A percentile compares a stretch with the other conserved stretches of the same genome.
Evolutionary conservation across 2,888 invertebrate species (phyloP).

Genomic region (Homarus gammarus): DNA sequence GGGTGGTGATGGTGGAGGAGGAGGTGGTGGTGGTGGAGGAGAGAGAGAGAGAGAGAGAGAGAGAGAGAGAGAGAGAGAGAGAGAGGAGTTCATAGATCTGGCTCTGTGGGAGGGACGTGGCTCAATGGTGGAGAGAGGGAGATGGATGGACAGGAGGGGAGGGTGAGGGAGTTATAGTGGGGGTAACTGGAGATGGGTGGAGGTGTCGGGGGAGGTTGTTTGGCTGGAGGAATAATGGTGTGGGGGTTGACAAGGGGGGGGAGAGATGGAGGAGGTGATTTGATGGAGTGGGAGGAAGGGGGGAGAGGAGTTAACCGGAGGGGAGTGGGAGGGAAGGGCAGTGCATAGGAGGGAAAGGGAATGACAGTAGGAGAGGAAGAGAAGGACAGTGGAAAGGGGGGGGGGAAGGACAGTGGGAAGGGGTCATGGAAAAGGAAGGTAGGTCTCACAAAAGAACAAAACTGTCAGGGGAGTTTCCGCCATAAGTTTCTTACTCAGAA

Average conservation of each 20-base stretch:
- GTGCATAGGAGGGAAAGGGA: neutral
- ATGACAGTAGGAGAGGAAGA: conserved; percentile 13
- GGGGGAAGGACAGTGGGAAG: too few relatives aligned
- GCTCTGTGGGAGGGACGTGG: too few relatives aligned
- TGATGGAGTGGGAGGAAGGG: neutral
- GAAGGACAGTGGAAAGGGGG: neutral
- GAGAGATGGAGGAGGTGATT: neutral
- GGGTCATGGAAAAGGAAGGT: too few relatives aligned
- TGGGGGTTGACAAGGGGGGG: neutral
- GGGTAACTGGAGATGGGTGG: too few relatives aligned
- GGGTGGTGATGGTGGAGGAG: neutral
- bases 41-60: neutral
- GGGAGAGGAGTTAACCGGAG: neutral
- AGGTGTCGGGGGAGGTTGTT: too few relatives aligned
- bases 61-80: too few relatives aligned
- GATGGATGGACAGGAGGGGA: too few relatives aligned
- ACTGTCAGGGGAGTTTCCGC: too few relatives aligned
- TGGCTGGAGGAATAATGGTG: neutral
- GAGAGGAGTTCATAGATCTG: too few relatives aligned
- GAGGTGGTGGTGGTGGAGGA: neutral
- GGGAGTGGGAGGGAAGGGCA: neutral
- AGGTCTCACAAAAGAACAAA: too few relatives aligned
- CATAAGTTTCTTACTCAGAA: neutral
- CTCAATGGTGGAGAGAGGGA: too few relatives aligned
- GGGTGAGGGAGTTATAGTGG: too few relatives aligned